Conservation (phyloP, 1,140 invertebrate genomes). For the Bombyx mandarina region DNA sequence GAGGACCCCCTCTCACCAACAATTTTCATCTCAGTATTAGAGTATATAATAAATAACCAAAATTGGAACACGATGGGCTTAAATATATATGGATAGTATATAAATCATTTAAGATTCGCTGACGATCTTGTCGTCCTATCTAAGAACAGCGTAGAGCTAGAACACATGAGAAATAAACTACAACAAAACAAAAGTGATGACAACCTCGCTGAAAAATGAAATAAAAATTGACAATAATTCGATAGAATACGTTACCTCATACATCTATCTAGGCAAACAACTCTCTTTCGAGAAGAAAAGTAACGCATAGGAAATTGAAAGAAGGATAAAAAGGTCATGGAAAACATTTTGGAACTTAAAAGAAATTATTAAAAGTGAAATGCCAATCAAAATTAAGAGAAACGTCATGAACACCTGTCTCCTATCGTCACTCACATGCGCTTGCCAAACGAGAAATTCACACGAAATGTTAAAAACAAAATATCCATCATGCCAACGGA, state of each 20-base stretch:
- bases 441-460: conserved; percentile 14
- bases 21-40: conserved; percentile 7
- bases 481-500: neutral
- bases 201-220: conserved; percentile 8
- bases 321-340: conserved; percentile 21
- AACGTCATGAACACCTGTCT: conserved; percentile 12
- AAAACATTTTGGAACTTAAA: conserved; percentile 19
- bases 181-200: conserved; percentile 14
- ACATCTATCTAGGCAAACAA: conserved; percentile 21
- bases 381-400: conserved; percentile 14
- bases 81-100: conserved; percentile 4
- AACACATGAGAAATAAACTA: conserved; percentile 13
- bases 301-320: conserved; percentile 13
- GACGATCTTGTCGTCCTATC: conserved; percentile 13
- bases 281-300: conserved; percentile 12
- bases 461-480: conserved; percentile 1
- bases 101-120: conserved; percentile 13
- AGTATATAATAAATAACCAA: conserved; percentile 3
- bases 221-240: conserved; percentile 10
- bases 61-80: conserved; percentile 1
- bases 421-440: conserved; percentile 14
- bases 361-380: conserved; percentile 20
- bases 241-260: conserved; percentile 13
- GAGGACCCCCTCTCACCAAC: conserved; percentile 6
- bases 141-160: neutral